phyloP scores from a whole-genome alignment of 2,113 vertebrate genomes.

The Cynocephalus volans region DNA sequence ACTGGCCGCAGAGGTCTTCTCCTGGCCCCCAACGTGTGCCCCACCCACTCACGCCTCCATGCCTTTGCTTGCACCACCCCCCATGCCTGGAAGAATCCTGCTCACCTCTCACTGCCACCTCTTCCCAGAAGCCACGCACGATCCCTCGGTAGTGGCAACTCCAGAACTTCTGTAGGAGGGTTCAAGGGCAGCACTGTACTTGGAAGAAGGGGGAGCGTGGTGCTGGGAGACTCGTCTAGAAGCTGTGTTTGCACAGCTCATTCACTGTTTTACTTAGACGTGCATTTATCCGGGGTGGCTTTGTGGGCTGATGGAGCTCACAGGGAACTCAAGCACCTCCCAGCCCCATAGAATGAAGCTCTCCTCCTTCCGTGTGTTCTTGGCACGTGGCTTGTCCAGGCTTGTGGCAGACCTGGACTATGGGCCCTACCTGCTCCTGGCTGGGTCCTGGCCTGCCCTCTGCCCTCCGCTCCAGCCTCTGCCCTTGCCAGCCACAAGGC shows the following conservation, averaged over 20 bases:
- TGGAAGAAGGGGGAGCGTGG: neutral
- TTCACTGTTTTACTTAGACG: neutral
- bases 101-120: neutral
- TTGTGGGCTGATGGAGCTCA: neutral
- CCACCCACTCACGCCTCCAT: neutral
- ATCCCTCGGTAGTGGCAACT: neutral
- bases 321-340: neutral
- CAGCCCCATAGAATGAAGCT: neutral
- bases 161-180: neutral
- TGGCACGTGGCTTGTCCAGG: neutral
- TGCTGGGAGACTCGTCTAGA: neutral
- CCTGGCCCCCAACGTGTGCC: neutral
- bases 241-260: neutral
- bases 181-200: neutral
- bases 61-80: neutral
- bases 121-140: neutral
- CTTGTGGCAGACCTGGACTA: neutral
- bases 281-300: neutral
- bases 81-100: neutral
- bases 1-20: neutral
- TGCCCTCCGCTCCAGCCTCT: neutral
- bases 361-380: neutral
- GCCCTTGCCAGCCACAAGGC: neutral
- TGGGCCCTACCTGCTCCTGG: neutral
- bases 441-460: neutral